phyloP scores from a whole-genome alignment of 2,888 invertebrate genomes.

The Odiellus spinosus region DNA sequence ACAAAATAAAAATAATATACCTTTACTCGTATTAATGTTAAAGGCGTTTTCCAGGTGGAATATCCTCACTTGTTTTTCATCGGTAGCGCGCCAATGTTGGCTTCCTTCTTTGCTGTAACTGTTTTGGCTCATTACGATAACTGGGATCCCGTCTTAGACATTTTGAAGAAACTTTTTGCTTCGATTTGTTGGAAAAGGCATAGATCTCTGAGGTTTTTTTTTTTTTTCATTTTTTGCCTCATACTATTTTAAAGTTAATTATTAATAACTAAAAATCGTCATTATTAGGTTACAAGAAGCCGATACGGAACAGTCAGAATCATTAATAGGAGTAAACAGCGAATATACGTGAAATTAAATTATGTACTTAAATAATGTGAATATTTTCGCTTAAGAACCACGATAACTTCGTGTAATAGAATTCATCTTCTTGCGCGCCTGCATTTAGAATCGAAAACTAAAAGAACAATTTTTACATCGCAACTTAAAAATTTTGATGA shows the following conservation, averaged over 20 bases:
- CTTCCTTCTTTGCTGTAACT: constrained; percentile 54
- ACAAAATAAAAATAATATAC: too few species aligned
- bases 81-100: constrained; percentile 58
- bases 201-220: constrained; percentile 12
- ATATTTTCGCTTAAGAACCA: too few species aligned
- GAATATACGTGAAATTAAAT: constrained; percentile 11
- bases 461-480: too few species aligned
- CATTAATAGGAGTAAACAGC: constrained; percentile 39
- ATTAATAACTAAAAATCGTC: background rate
- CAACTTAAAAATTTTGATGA: too few species aligned
- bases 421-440: too few species aligned
- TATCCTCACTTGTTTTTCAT: constrained; percentile 49
- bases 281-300: constrained; percentile 41
- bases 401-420: too few species aligned
- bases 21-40: too few species aligned
- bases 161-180: constrained; percentile 37
- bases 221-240: too few species aligned
- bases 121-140: constrained; percentile 58
- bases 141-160: constrained; percentile 56
- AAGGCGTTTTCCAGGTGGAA: constrained; percentile 40
- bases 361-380: too few species aligned
- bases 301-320: constrained; percentile 51
- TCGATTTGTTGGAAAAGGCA: constrained; percentile 21
- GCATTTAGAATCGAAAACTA: too few species aligned
- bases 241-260: too few species aligned